Percentiles rank a stretch among this genome's conserved stretches.
Conservation (phyloP, 2,113 vertebrate genomes). For the Cyanoderma ruficeps region DNA sequence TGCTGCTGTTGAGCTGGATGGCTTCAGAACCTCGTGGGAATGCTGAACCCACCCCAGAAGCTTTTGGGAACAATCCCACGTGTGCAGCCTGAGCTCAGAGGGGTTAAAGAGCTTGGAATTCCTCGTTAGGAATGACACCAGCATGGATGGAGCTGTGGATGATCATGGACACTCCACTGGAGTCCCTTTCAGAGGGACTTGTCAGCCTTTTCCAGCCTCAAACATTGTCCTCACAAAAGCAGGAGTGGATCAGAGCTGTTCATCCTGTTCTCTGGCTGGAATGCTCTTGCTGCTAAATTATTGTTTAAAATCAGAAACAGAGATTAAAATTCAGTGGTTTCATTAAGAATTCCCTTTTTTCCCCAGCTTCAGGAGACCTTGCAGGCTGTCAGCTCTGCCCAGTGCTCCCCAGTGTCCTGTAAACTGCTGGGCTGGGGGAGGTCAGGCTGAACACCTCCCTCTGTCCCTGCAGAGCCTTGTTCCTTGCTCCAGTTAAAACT, state of each 20-base stretch:
- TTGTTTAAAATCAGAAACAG: neutral
- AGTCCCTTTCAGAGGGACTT: neutral
- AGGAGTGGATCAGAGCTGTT: neutral
- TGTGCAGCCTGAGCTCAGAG: neutral
- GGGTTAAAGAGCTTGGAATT: neutral
- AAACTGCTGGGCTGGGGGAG: neutral
- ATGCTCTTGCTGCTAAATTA: neutral
- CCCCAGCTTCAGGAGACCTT: neutral
- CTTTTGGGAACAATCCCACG: neutral
- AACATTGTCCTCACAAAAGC: neutral
- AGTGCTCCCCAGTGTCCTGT: neutral
- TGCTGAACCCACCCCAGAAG: neutral
- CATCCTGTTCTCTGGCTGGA: neutral
- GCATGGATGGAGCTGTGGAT: neutral
- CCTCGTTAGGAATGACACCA: no score
- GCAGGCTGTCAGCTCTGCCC: neutral
- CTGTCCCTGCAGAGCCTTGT: neutral
- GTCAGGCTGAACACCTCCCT: neutral
- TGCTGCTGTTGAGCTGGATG: slow-evolving; percentile 69
- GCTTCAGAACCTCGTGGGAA: neutral
- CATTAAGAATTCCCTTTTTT: neutral
- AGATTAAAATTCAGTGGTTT: neutral
- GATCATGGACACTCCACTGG: fast-evolving
- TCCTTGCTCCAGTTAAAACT: neutral
- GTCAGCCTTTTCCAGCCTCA: neutral